phyloP scores from a whole-genome alignment of 2,888 invertebrate species.

The Pandemis heparana region DNA sequence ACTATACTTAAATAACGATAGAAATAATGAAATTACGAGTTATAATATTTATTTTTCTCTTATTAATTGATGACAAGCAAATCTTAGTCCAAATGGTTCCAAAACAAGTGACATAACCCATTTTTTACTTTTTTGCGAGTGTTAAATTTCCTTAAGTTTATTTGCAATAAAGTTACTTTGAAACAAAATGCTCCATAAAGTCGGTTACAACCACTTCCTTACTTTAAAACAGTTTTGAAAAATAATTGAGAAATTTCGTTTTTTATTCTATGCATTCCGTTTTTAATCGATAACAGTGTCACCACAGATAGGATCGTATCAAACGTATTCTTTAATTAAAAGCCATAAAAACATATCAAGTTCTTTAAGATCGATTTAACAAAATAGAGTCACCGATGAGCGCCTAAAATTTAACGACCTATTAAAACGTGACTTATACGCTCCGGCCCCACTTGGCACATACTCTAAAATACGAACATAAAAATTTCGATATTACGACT shows the following conservation, averaged over 20 bases:
- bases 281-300: neutral
- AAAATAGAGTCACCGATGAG: slow-evolving; percentile 67
- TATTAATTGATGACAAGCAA: neutral
- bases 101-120: slow-evolving; percentile 15
- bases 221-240: slow-evolving; percentile 12
- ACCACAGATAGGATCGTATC: slow-evolving; percentile 2
- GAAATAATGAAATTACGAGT: too few species aligned
- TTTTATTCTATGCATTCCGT: neutral
- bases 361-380: slow-evolving; percentile 63
- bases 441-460: slow-evolving; percentile 44
- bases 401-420: slow-evolving; percentile 80
- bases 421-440: slow-evolving; percentile 82
- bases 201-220: slow-evolving; percentile 1
- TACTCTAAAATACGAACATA: slow-evolving; percentile 73
- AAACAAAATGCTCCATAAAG: slow-evolving; percentile 30
- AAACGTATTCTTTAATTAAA: slow-evolving; percentile 54
- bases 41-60: too few species aligned
- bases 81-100: neutral
- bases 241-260: slow-evolving; percentile 3
- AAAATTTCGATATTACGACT: slow-evolving; percentile 81
- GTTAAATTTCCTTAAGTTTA: slow-evolving; percentile 29
- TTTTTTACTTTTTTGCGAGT: slow-evolving; percentile 36
- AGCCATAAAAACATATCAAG: slow-evolving; percentile 41
- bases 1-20: too few species aligned
- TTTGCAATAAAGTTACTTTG: slow-evolving; percentile 32